Percentiles rank a stretch among this genome's conserved stretches.
Conservation (phyloP, 2,113 vertebrate species). For the Epinephelus cyanopodus region DNA sequence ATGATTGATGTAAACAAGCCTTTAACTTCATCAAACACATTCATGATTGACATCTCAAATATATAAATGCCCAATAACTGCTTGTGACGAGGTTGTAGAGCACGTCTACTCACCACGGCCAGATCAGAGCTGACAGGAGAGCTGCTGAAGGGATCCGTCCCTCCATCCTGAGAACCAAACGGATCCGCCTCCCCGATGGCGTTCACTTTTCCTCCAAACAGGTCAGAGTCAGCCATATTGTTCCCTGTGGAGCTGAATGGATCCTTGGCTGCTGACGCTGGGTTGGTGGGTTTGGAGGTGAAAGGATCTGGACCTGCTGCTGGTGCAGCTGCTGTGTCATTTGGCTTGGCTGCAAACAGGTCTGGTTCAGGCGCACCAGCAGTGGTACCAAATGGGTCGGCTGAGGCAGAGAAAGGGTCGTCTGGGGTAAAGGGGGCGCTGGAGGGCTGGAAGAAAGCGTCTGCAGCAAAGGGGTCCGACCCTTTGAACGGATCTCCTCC, state of each 20-base stretch:
- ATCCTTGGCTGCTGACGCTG: slow-evolving; percentile 58
- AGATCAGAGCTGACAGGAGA: slow-evolving; percentile 67
- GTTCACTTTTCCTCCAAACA: slow-evolving; percentile 69
- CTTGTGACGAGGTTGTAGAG: not conserved
- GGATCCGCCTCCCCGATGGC: slow-evolving; percentile 70
- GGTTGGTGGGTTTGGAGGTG: slow-evolving; percentile 49
- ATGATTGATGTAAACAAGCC: not conserved
- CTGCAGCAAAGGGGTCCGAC: slow-evolving; percentile 95
- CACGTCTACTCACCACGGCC: slow-evolving; percentile 66
- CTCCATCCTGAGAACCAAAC: slow-evolving; percentile 72
- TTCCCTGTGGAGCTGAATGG: slow-evolving; percentile 69
- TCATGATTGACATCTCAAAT: not conserved
- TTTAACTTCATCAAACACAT: not conserved
- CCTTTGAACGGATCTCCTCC: slow-evolving; percentile 98
- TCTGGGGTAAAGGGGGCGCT: slow-evolving; percentile 84
- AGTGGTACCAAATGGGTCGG: slow-evolving; percentile 77
- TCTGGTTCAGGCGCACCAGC: slow-evolving; percentile 72
- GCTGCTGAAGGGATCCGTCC: slow-evolving; percentile 77
- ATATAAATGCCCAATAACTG: not conserved
- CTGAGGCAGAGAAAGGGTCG: slow-evolving; percentile 84
- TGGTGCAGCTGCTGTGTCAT: slow-evolving; percentile 37
- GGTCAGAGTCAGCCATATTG: slow-evolving; percentile 33
- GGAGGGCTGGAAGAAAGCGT: slow-evolving; percentile 92
- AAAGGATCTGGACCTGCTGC: slow-evolving; percentile 64
- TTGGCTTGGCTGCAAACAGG: slow-evolving; percentile 71